phyloP scores from a whole-genome alignment of 2,888 invertebrate genomes.

The Saturnia pavonia region DNA sequence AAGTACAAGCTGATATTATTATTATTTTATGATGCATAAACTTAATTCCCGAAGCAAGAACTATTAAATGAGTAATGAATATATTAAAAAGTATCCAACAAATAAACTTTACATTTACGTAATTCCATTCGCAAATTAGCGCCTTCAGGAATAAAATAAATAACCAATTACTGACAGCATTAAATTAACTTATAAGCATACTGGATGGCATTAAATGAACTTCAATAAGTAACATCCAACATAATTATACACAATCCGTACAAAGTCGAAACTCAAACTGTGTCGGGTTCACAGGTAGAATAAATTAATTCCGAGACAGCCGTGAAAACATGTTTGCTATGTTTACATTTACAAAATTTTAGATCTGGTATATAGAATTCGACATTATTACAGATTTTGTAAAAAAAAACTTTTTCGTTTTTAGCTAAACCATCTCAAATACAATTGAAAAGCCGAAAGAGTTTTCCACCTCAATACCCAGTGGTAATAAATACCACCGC shows the following conservation, averaged over 20 bases:
- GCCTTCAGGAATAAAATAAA: not conserved
- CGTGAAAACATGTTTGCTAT: slow-evolving; percentile 42
- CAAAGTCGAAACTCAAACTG: slow-evolving; percentile 66
- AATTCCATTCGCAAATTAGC: not conserved
- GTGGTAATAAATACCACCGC: no score
- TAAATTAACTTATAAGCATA: slow-evolving; percentile 8
- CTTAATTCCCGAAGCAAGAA: no score
- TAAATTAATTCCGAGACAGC: slow-evolving; percentile 65
- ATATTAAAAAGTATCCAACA: not conserved
- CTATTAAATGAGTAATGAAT: no score
- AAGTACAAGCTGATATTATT: no score
- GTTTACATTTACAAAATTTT: slow-evolving; percentile 21
- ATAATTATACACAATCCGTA: slow-evolving; percentile 31
- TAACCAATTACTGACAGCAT: not conserved
- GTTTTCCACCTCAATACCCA: no score
- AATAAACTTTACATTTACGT: not conserved
- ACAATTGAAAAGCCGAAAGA: no score
- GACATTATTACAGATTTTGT: not conserved
- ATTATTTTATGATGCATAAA: no score
- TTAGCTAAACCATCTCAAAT: no score
- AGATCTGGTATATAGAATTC: slow-evolving; percentile 17
- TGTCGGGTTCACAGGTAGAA: slow-evolving; percentile 66
- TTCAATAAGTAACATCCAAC: slow-evolving; percentile 13
- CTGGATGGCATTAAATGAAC: slow-evolving; percentile 1
- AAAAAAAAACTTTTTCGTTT: no score